Base-by-base conservation (phyloP, 2,888 invertebrate species). In the Chouioia cunea region DNA sequence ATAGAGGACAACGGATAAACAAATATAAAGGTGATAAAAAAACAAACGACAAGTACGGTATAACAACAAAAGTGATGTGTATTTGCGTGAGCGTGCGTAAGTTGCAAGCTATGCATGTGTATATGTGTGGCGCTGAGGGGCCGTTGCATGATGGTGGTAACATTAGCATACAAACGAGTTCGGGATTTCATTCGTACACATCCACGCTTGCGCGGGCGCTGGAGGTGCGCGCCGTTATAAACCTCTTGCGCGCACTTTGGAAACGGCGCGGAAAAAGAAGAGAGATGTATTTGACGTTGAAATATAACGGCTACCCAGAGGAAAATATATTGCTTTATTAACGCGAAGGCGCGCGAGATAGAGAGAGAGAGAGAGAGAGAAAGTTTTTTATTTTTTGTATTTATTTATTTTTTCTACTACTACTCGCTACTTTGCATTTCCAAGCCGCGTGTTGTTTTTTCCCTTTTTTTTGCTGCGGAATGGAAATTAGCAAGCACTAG, bases 141-240 rank as follows among this genome's bases (percentile, higher is more conserved):
- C 43, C 14, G 48, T 15, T 6, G 18, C 46, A 20, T n/a, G n/a
- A 23, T 43, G 8, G 12, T 27, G 15, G 18, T 20, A 48, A 75
- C 75, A 82, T 82, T 81, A 79, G 78, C 81, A 82, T 82, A 77
- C 79, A 82, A 81, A 82, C 81, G 81, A 81, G 81, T 76, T 78
- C 75, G 76, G 78, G 78, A 79, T 81, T 79, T 81, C 77, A 77
- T 80, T 80, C 78, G 76, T 71, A 77, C 77, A 56, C 76, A 56
- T 62, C 10, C 27, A 2, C 76, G 27, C 47, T 67, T 56, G 73
- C 72, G 73, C 74, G 22, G n/a, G n/a, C n/a, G n/a, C n/a, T n/a
- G n/a, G 10, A 12, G 22, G 54, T 12, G 56, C 23, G 27, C 10
- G 18, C n/a, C 15, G 56, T 36, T 56, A 18, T 12, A 56, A 76